These are phyloP conservation scores for Liasis olivaceus DNA, from an alignment of 2,797 vertebrate species.

Conservation along the genomic window DNA sequence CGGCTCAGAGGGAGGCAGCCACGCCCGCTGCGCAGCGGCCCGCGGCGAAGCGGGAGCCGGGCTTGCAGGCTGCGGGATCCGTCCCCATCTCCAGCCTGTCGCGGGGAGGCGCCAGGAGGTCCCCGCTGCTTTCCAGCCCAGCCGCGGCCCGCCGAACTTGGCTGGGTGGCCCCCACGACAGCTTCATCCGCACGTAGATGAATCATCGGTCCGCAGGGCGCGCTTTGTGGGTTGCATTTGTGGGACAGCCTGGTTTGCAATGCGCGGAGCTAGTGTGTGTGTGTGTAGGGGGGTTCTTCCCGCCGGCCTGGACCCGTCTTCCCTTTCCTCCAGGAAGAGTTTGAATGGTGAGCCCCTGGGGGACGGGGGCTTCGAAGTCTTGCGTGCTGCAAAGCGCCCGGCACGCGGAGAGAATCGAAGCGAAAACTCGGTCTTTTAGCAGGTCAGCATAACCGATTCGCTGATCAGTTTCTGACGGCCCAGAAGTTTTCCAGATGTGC, in stretches of 20 bases:
- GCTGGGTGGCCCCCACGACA: not conserved
- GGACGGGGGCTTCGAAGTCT: not conserved
- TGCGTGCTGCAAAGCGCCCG: not conserved
- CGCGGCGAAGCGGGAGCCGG: accelerated
- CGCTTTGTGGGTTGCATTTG: not conserved
- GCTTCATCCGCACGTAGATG: not conserved
- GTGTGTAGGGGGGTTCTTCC: not conserved
- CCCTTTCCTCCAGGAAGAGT: no score
- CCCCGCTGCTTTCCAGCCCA: not conserved
- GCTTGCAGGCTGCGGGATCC: accelerated
- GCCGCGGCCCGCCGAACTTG: not conserved
- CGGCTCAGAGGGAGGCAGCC: not conserved
- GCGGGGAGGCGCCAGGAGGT: not conserved
- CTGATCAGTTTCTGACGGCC: not conserved
- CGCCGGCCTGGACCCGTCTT: no score
- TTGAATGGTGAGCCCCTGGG: no score
- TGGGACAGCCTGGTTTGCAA: not conserved
- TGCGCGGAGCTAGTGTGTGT: no score
- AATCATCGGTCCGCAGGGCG: no score
- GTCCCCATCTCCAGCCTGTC: no score
- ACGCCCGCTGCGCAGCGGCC: not conserved
- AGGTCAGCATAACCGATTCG: not conserved
- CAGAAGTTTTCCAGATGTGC: not conserved
- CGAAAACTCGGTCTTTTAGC: not conserved
- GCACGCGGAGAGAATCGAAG: not conserved